Evolutionary conservation across 2,113 vertebrate species (phyloP).

Genomic region (Antigone vipio): DNA sequence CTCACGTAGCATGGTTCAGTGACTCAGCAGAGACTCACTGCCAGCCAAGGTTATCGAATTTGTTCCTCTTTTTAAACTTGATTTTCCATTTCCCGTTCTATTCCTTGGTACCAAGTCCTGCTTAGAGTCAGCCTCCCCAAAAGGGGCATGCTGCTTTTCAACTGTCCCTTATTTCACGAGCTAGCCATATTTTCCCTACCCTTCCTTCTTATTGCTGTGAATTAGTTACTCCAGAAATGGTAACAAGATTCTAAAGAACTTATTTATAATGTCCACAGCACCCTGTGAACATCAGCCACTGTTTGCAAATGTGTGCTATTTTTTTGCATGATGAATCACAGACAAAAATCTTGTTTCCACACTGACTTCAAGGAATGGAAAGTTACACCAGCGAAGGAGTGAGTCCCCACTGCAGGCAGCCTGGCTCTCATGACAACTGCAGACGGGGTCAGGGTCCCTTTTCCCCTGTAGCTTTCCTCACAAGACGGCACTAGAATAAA

Average conservation of each 20-base stretch:
- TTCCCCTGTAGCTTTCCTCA: background rate
- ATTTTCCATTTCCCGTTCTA: background rate
- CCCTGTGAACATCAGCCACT: background rate
- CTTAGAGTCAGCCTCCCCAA: background rate
- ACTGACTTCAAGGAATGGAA: background rate
- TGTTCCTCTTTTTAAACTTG: background rate
- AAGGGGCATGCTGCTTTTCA: background rate
- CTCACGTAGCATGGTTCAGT: background rate
- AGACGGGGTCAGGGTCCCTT: background rate
- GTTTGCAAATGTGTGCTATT: background rate
- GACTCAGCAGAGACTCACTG: background rate
- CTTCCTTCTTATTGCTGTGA: background rate
- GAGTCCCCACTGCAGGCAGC: background rate
- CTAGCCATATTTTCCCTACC: background rate
- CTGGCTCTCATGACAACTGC: background rate
- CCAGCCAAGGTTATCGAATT: background rate
- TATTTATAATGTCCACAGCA: background rate
- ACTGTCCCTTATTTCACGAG: background rate
- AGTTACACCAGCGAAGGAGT: background rate
- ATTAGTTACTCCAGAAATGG: background rate
- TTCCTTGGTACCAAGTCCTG: background rate
- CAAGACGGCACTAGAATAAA: background rate
- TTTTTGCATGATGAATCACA: background rate
- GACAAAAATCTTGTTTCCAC: background rate
- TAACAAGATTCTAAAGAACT: background rate